These are phyloP conservation scores for Amaurobius ferox DNA, from an alignment of 2,888 invertebrate genomes.

Conservation along the genomic window DNA sequence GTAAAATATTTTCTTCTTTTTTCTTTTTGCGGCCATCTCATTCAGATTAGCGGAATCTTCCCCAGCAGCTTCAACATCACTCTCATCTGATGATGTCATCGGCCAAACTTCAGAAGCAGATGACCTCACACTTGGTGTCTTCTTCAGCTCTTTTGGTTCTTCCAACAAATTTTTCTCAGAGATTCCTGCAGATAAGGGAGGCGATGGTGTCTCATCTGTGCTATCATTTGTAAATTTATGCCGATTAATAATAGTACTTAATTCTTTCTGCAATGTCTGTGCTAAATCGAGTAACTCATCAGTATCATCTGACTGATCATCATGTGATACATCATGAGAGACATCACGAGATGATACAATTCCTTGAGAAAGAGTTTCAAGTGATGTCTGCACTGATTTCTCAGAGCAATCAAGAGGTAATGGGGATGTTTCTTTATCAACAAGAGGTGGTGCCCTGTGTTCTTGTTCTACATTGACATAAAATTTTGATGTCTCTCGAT, in stretches of 20 bases:
- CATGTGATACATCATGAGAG: too few species aligned
- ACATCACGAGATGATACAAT: slow-evolving; percentile 24
- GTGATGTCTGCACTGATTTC: slow-evolving; percentile 68
- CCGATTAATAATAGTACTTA: slow-evolving; percentile 62
- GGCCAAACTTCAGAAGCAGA: slow-evolving; percentile 70
- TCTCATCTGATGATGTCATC: slow-evolving; percentile 71
- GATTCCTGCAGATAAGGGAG: slow-evolving; percentile 22
- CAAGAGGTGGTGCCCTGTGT: slow-evolving; percentile 11
- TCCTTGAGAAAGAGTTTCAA: slow-evolving; percentile 63
- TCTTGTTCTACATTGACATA: slow-evolving; percentile 50
- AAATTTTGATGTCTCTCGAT: slow-evolving; percentile 47
- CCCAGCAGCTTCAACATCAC: slow-evolving; percentile 60
- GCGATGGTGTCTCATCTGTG: slow-evolving; percentile 21
- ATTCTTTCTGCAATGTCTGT: slow-evolving; percentile 67
- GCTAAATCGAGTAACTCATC: slow-evolving; percentile 70
- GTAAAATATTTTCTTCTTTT: slow-evolving; percentile 78
- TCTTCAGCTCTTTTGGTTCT: not conserved
- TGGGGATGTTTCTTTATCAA: slow-evolving; percentile 66
- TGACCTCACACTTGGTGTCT: slow-evolving; percentile 47
- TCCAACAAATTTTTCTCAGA: slow-evolving; percentile 33
- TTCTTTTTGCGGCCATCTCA: slow-evolving; percentile 74
- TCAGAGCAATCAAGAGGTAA: slow-evolving; percentile 65
- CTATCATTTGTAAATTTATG: slow-evolving; percentile 45
- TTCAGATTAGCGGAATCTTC: slow-evolving; percentile 30
- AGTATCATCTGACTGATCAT: slow-evolving; percentile 65